phyloP scores from a whole-genome alignment of 2,888 invertebrate species.

The Congeria kusceri region DNA sequence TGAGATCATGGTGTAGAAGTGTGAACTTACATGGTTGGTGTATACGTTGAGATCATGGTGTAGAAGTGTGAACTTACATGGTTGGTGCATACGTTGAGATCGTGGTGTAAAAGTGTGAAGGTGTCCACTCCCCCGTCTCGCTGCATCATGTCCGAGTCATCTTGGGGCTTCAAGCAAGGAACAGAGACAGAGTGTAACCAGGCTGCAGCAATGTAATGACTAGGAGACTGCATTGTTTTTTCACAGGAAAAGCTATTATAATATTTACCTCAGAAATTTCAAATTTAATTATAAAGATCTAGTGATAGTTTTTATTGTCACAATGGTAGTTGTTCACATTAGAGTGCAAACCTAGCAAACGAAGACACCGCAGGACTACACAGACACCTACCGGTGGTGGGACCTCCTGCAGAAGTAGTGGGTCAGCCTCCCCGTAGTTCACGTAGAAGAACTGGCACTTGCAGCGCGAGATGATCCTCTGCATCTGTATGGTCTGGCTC shows the following conservation, averaged over 20 bases:
- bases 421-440: conserved; percentile 94
- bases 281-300: no score
- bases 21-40: conserved; percentile 88
- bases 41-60: neutral
- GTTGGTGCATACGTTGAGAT: conserved; percentile 98
- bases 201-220: neutral
- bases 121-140: conserved; percentile 96
- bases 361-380: no score
- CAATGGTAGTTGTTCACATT: no score
- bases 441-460: conserved; percentile 99
- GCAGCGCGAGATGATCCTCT: conserved; percentile 98
- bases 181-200: conserved; percentile 2
- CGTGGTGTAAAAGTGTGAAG: conserved; percentile 99
- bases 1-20: conserved; percentile 98
- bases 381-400: conserved; percentile 88
- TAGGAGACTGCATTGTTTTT: neutral
- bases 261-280: no score
- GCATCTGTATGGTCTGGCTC: conserved; percentile 89
- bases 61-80: conserved; percentile 88
- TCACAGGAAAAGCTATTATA: no score
- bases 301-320: no score
- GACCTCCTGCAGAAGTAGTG: conserved; percentile 87
- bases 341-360: no score
- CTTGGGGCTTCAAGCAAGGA: conserved; percentile 74
- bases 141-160: conserved; percentile 88